Base-by-base conservation (phyloP, 2,113 vertebrate species). In the Canis aureus region DNA sequence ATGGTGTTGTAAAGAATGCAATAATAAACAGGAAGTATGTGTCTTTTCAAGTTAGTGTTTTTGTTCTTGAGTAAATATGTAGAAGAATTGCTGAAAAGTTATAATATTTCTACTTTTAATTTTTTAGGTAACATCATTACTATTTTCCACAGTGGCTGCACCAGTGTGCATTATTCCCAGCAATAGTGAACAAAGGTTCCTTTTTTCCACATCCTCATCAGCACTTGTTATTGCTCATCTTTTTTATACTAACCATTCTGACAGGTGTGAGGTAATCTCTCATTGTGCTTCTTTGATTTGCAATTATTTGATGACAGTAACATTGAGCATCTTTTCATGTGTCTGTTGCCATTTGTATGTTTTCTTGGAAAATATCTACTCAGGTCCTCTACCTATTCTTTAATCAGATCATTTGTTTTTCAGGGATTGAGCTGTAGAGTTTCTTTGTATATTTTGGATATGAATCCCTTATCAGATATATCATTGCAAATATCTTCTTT, bases 1-100 rank as follows among this genome's bases (percentile, higher is more conserved):
- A n/a, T n/a, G 32, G 15, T 17, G 8, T 27, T 8, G 8, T 16
- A 16, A 51, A 16, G 25, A 29, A 51, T 3, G 6, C 12, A 0
- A 1, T 43, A 16, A 1, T 49, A 27, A 27, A 16, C 15, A 27
- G 43, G 43, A 15, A 27, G 25, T 1, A 0, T 22, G 8, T 51
- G 16, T 76, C 25, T 7, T 51, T 9, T 49, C 73, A 27, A 8
- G 8, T 49, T 8, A 16, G 13, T 15, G 25, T 8, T 27, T 76
- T 27, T 76, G 13, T 76, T 76, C 73, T 27, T 4, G 38, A 23
- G 73, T 76, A 76, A 8, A 76, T 51, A 49, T 0, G 25, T 23
- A 76, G 73, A 16, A 16, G 7, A 4, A 27, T 49, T 15, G 9
- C 6, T 8, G 43, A 76, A 16, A 16, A 27, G 6, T 49, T 76